Conservation (phyloP, 2,888 invertebrate genomes). For the Oscheius onirici region DNA sequence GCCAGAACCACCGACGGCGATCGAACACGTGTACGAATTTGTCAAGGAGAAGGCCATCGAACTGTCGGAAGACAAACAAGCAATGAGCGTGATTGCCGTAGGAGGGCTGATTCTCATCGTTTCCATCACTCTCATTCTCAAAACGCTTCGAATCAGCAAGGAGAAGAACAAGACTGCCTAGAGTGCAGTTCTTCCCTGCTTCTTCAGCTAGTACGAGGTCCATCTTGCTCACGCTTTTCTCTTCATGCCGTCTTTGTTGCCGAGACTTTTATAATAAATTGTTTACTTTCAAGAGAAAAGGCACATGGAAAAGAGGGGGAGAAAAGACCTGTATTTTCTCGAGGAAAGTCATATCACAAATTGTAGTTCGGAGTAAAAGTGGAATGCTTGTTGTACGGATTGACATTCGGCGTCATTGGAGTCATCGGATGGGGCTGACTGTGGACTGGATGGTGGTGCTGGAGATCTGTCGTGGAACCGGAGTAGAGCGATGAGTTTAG, state of each 20-base stretch:
- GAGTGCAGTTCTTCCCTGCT: not conserved
- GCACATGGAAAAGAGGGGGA: not conserved
- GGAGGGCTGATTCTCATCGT: slow-evolving; percentile 68
- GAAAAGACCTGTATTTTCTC: slow-evolving; percentile 3
- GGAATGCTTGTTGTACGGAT: slow-evolving; percentile 21
- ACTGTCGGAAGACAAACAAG: slow-evolving; percentile 69
- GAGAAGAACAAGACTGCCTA: slow-evolving; percentile 37
- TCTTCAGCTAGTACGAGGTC: too few species aligned
- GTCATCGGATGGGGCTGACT: too few species aligned
- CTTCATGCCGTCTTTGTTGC: too few species aligned
- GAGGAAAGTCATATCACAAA: slow-evolving; percentile 14
- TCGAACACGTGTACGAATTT: slow-evolving; percentile 70
- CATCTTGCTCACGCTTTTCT: too few species aligned
- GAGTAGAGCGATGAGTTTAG: slow-evolving; percentile 49
- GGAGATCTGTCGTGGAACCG: slow-evolving; percentile 29
- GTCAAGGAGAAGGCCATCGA: slow-evolving; percentile 68
- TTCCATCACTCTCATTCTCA: slow-evolving; percentile 64
- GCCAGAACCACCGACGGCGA: slow-evolving; percentile 71
- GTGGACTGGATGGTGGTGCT: slow-evolving; percentile 6
- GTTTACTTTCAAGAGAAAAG: too few species aligned
- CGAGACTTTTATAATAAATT: too few species aligned
- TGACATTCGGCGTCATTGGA: slow-evolving; percentile 12
- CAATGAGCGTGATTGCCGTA: slow-evolving; percentile 65
- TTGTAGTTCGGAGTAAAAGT: slow-evolving; percentile 4
- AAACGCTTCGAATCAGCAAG: slow-evolving; percentile 64